Evolutionary conservation across 2,797 vertebrate genomes (phyloP), one percentile per base, ranked within the genome.

Genomic region (Poliocrania exsul): DNA sequence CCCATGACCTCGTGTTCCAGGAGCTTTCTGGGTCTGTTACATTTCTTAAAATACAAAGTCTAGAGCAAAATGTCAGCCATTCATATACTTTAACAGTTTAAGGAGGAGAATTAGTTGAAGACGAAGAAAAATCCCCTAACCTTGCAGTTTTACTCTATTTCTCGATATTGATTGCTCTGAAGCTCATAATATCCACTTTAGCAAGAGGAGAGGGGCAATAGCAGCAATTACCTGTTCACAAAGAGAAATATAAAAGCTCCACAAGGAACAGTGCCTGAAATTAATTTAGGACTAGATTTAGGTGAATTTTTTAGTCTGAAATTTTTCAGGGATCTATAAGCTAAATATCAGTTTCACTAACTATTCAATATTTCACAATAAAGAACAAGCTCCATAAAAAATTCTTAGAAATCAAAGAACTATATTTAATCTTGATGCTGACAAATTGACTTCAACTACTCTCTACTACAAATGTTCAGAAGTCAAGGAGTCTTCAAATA

Each of bases 61-160:
- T 64, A 23, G 77, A 91, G 85, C 33, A 94, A 92, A 97, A 96
- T 92, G 89, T 84, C 92, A 95, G 62, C 82, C 70, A 88, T 92
- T 92, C 47, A 73, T 81, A 92, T 13, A 60, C 60, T 77, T 84
- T 23, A 85, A 50, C 35, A 74, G 79, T 65, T 88, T 94, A 93
- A 85, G 44, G 57, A 74, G 69, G 91, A 78, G 72, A 96, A 96
- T 86, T 83, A 88, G 65, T 86, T 33, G 15, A 47, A 65, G 51
- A 77, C 69, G 29, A 86, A 75, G 40, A 92, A 82, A 91, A 91
- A 90, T 83, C 31, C n/a, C 37, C 69, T 74, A 88, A 61, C 79
- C 77, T 62, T 92, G 85, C 51, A 72, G 42, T 94, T 90, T 88
- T 88, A 94, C 72, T 91, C 77, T 72, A n/a, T 84, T 93, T 84